A percentile compares a stretch with the other conserved stretches of the same genome.
These are phyloP conservation scores for Penaeus chinensis DNA, from an alignment of 1,140 invertebrate species.

Conservation along the genomic window DNA sequence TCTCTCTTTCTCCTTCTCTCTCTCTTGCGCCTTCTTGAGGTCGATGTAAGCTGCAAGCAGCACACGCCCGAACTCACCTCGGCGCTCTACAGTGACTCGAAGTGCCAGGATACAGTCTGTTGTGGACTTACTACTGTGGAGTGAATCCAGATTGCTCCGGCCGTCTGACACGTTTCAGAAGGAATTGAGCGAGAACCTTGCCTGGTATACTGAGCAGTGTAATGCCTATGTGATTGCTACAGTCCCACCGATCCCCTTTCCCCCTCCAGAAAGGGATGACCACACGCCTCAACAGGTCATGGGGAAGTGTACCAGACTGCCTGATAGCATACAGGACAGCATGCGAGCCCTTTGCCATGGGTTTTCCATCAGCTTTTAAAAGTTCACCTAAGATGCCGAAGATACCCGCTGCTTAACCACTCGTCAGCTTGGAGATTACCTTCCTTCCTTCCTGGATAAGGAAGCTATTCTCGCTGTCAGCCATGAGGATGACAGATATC, in stretches of 20 bases:
- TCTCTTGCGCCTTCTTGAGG: no score
- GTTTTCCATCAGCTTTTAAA: background rate
- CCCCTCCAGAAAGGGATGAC: no score
- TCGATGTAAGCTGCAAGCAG: no score
- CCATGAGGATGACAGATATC: no score
- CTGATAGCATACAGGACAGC: background rate
- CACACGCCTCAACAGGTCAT: background rate
- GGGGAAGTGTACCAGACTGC: slow-evolving; percentile 4
- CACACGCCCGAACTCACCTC: no score
- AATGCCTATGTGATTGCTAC: no score
- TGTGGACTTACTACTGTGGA: background rate
- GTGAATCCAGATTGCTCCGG: background rate
- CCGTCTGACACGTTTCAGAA: background rate
- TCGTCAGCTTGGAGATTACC: background rate
- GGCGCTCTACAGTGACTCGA: no score
- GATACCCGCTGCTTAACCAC: background rate
- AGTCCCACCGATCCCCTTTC: slow-evolving; percentile 10
- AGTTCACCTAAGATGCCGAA: background rate
- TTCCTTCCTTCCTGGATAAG: background rate
- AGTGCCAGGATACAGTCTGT: no score
- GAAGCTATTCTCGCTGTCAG: background rate
- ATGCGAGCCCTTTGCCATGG: background rate
- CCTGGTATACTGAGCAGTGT: no score
- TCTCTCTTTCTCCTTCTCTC: no score
- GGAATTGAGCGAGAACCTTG: no score